phyloP scores from a whole-genome alignment of 2,797 vertebrate genomes.

The Xenentodon cancila region DNA sequence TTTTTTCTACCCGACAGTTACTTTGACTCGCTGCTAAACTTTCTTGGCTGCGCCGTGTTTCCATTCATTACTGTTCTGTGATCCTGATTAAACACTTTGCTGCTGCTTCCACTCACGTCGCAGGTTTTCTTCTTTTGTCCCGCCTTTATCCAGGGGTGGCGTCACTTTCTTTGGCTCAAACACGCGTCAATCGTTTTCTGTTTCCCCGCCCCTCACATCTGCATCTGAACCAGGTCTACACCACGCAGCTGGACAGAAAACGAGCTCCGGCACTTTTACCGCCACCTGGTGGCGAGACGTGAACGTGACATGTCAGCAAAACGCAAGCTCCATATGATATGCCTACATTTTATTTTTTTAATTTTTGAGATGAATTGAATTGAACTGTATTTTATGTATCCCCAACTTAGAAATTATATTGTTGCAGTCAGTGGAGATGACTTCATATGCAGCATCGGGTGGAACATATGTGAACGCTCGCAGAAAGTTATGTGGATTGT shows the following conservation, averaged over 20 bases:
- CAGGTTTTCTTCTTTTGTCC: slow-evolving; percentile 48
- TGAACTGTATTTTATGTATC: too few species aligned
- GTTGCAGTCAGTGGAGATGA: too few species aligned
- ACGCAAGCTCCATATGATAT: background rate
- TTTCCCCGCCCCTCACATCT: slow-evolving; percentile 62
- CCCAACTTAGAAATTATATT: too few species aligned
- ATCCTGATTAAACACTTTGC: slow-evolving; percentile 69
- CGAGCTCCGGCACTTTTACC: slow-evolving; percentile 18
- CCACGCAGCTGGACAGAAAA: slow-evolving; percentile 37
- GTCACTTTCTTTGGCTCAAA: slow-evolving; percentile 36
- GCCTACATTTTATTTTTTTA: too few species aligned
- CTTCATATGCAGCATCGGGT: too few species aligned
- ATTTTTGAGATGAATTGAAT: too few species aligned
- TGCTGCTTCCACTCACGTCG: slow-evolving; percentile 68
- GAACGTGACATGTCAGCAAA: background rate
- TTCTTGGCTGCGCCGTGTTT: slow-evolving; percentile 78
- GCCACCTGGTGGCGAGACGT: slow-evolving; percentile 43
- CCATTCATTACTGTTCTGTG: slow-evolving; percentile 84
- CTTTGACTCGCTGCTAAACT: slow-evolving; percentile 61
- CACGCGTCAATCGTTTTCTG: slow-evolving; percentile 48
- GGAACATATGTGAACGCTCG: too few species aligned
- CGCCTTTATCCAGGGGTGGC: slow-evolving; percentile 41
- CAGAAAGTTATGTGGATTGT: too few species aligned
- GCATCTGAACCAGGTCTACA: slow-evolving; percentile 21
- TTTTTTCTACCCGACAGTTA: slow-evolving; percentile 47